Evolutionary conservation across 1,140 invertebrate species (phyloP), one percentile per base, ranked within the genome.

Genomic region (Platyura marginata): DNA sequence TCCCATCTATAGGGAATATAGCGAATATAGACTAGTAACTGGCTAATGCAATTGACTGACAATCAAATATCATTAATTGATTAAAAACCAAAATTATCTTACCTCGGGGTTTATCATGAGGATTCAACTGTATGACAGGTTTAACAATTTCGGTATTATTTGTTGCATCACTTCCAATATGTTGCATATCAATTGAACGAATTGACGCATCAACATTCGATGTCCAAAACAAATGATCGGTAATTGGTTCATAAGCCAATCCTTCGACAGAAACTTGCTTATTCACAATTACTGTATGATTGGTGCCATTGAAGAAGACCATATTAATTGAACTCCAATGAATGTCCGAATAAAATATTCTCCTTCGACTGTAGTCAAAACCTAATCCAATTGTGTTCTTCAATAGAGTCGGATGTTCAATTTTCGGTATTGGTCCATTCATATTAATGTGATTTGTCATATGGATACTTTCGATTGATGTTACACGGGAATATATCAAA

Each of bases 281-380:
- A 67, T 76, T 72, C 1, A 83, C 68, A 36, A 91, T 59, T 13
- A 79, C 68, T 16, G 62, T 62, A 56, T 86, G 79, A 2, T 71
- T 67, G 11, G 68, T 71, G 33, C 86, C 85, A 64, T 90, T 84
- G 60, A 89, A 90, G 54, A 70, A 68, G n/a, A 89, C 83, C 33
- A 71, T 67, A 59, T 83, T 83, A 47, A 93, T 88, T 40, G 80
- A 77, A 38, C 81, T 82, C 45, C 74, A 63, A 52, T 88, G 81
- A 48, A 91, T 87, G 57, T 91, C 88, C 1, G 85, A 89, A 63
- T 86, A 92, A 63, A 84, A 91, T 16, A 91, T 61, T 36, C 72
- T 60, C 42, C 75, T 63, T 2, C 62, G 63, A 43, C 64, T 63
- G 55, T 85, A 87, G 63, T 89, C 81, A 60, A 79, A 86, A 3